phyloP scores from a whole-genome alignment of 92 coral and sea anemone genomes.

The Epizoanthus rinbou region DNA sequence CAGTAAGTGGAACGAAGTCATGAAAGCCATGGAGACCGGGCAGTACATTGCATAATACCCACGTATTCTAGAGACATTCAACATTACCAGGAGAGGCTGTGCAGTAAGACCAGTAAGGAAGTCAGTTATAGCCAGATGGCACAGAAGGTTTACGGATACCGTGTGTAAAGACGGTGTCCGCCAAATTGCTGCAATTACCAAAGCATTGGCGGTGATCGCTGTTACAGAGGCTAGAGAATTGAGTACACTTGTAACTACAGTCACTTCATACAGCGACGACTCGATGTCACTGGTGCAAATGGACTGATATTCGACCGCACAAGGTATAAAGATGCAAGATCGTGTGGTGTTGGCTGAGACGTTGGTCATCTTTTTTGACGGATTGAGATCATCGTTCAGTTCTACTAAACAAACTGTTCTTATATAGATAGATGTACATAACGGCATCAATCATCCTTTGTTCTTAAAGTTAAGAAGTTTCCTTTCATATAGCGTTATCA shows the following conservation, averaged over 20 bases:
- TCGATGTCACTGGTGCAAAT: not conserved
- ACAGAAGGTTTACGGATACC: not conserved
- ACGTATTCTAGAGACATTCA: slow-evolving; percentile 1
- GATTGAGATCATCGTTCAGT: too few species aligned
- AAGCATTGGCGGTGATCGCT: not conserved
- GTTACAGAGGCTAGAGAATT: not conserved
- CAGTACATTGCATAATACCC: not conserved
- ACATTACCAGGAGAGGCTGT: slow-evolving; percentile 1
- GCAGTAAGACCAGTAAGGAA: not conserved
- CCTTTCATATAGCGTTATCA: too few species aligned
- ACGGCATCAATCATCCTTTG: too few species aligned
- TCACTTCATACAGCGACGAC: not conserved
- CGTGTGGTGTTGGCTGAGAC: not conserved
- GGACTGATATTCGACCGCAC: slow-evolving; percentile 5
- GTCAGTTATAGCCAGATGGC: not conserved
- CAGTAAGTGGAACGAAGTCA: not conserved
- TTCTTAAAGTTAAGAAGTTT: too few species aligned
- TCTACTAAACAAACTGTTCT: too few species aligned
- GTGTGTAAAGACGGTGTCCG: not conserved
- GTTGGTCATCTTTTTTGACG: too few species aligned
- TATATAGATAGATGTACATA: too few species aligned
- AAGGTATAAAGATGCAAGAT: not conserved
- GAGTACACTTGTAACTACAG: not conserved
- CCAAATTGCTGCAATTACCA: not conserved
- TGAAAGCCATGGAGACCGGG: not conserved